Percentiles rank a stretch among this genome's conserved stretches.
Evolutionary conservation across 2,113 vertebrate genomes (phyloP).

Genomic region (Laticauda laticaudata): DNA sequence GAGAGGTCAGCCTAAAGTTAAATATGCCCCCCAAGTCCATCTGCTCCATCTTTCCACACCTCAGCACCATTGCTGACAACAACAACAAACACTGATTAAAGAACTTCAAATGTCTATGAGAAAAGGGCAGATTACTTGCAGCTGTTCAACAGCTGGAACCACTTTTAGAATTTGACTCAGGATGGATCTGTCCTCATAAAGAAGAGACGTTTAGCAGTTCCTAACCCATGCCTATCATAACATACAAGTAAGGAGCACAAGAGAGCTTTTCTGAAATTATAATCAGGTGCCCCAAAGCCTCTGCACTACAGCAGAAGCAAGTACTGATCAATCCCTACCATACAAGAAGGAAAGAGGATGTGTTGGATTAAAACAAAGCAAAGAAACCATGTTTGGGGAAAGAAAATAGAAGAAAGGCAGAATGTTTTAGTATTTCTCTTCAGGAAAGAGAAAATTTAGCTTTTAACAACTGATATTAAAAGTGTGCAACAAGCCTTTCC

Average conservation of each 20-base stretch:
- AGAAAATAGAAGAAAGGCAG: background rate
- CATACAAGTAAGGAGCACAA: slow-evolving; percentile 51
- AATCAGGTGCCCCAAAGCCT: background rate
- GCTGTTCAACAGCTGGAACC: slow-evolving; percentile 75
- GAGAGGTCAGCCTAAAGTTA: slow-evolving; percentile 69
- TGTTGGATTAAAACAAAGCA: background rate
- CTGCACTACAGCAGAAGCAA: background rate
- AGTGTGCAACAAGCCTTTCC: background rate
- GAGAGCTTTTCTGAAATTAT: slow-evolving; percentile 40
- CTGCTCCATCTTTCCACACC: slow-evolving; percentile 74
- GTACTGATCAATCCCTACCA: background rate
- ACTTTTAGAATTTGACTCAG: slow-evolving; percentile 71
- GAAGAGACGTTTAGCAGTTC: slow-evolving; percentile 62
- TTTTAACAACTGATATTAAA: background rate
- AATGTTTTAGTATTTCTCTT: background rate
- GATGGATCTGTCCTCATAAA: slow-evolving; percentile 68
- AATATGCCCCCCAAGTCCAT: slow-evolving; percentile 48
- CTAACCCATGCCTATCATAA: slow-evolving; percentile 54
- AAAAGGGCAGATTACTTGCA: slow-evolving; percentile 74
- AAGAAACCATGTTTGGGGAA: background rate
- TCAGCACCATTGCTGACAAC: slow-evolving; percentile 69
- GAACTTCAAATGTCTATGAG: slow-evolving; percentile 70
- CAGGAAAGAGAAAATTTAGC: background rate
- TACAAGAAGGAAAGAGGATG: background rate
- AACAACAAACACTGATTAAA: slow-evolving; percentile 70